A percentile compares a stretch with the other conserved stretches of the same genome.
These are phyloP conservation scores for Chascanopsetta lugubris DNA, from an alignment of 2,113 vertebrate genomes.

Conservation along the genomic window DNA sequence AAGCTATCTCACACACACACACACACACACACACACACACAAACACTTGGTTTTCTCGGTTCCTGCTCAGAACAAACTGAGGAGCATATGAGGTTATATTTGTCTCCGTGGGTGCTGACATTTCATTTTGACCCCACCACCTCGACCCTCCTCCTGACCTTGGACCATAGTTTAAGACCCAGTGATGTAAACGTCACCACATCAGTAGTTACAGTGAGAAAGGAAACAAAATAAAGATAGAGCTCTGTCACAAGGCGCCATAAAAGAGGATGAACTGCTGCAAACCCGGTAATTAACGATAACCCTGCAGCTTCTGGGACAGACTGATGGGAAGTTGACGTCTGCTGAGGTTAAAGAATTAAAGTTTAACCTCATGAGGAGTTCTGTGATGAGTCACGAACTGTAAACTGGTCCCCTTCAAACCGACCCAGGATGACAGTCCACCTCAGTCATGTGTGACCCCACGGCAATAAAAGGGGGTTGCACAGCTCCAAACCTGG, in stretches of 20 bases:
- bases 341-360: constrained; percentile 25
- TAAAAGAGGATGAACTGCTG: constrained; percentile 43
- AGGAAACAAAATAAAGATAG: constrained; percentile 19
- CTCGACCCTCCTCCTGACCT: not conserved
- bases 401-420: constrained; percentile 26
- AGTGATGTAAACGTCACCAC: constrained; percentile 10
- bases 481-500: constrained; percentile 27
- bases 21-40: constrained; percentile 31
- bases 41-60: no score
- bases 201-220: constrained; percentile 15
- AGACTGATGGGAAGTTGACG: constrained; percentile 16
- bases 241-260: constrained; percentile 40
- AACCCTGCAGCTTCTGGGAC: constrained; percentile 5
- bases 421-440: constrained; percentile 38
- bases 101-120: not conserved
- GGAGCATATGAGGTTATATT: not conserved
- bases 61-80: not conserved
- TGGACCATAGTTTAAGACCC: constrained; percentile 11
- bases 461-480: constrained; percentile 36
- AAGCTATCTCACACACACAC: constrained; percentile 38
- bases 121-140: not conserved
- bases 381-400: constrained; percentile 42
- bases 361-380: constrained; percentile 35
- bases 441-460: constrained; percentile 36
- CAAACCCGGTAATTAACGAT: constrained; percentile 35